Conservation (phyloP, 2,113 vertebrate genomes). For the Psilopsiagon aymara region DNA sequence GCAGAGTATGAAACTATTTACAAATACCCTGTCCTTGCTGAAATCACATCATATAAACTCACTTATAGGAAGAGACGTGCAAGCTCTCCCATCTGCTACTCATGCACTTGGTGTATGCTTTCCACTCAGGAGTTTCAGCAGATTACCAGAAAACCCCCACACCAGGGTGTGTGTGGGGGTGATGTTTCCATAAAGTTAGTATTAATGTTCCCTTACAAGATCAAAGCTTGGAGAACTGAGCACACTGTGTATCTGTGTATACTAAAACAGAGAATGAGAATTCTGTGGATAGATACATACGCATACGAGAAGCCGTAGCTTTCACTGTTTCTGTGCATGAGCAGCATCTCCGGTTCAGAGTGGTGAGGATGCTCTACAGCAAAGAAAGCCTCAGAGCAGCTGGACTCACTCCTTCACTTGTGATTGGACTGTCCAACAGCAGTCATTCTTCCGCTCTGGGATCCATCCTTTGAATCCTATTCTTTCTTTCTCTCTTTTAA, state of each 20-base stretch:
- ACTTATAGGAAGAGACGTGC: neutral
- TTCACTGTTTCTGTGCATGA: neutral
- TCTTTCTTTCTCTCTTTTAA: neutral
- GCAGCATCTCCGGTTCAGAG: conserved; percentile 7
- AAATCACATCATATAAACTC: neutral
- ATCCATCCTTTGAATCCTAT: neutral
- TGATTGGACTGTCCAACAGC: neutral
- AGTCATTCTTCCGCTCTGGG: neutral
- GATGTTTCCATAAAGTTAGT: conserved; percentile 41
- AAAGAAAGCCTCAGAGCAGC: neutral
- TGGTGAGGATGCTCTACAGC: conserved; percentile 11
- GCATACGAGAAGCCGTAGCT: conserved; percentile 14
- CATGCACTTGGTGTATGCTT: neutral
- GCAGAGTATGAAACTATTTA: neutral
- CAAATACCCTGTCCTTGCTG: neutral
- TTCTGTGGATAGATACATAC: neutral
- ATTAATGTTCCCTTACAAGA: conserved; percentile 66
- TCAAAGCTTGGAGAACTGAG: conserved; percentile 47
- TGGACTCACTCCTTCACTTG: neutral
- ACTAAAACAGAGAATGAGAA: conserved; percentile 2
- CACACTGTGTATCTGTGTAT: conserved; percentile 23
- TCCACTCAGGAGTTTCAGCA: conserved; percentile 3
- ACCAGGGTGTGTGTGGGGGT: neutral
- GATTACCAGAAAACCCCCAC: conserved; percentile 33
- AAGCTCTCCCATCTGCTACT: neutral